These are phyloP conservation scores for Pocota personata DNA, from an alignment of 2,888 invertebrate species.

Conservation along the genomic window DNA sequence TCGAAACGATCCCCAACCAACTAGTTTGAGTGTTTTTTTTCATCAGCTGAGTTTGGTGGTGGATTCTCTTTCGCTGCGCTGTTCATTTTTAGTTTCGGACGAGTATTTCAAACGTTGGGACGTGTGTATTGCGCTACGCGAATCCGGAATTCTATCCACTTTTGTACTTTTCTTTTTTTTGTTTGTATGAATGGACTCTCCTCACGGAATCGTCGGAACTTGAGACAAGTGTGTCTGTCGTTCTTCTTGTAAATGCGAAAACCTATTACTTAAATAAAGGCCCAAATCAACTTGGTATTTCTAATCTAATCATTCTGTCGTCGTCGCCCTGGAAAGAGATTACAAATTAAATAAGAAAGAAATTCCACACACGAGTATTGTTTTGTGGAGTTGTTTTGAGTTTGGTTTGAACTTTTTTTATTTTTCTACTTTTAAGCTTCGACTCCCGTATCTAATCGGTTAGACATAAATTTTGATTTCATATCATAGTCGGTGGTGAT, in stretches of 20 bases:
- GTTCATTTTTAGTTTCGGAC: constrained; percentile 71
- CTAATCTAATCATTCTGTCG: constrained; percentile 56
- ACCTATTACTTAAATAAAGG: not conserved
- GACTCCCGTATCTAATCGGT: constrained; percentile 19
- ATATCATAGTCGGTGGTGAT: not conserved
- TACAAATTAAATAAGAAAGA: constrained; percentile 19
- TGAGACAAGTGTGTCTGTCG: constrained; percentile 9
- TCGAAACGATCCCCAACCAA: too few relatives aligned
- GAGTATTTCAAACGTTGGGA: constrained; percentile 52
- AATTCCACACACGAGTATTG: constrained; percentile 12
- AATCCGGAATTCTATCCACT: constrained; percentile 56
- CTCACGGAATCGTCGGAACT: not conserved
- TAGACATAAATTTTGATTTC: not conserved
- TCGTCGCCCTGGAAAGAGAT: constrained; percentile 20
- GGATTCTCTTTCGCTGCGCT: constrained; percentile 30
- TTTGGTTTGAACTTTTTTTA: not conserved
- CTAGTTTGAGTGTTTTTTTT: constrained; percentile 50
- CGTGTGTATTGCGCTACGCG: constrained; percentile 55
- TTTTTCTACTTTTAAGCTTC: not conserved
- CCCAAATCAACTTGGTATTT: constrained; percentile 11
- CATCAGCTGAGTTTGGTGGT: constrained; percentile 37
- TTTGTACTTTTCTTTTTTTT: constrained; percentile 26
- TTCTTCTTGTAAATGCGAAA: constrained; percentile 1
- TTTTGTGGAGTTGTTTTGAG: not conserved
- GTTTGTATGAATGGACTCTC: constrained; percentile 13